Conservation (phyloP, 2,797 vertebrate species). For the Moxostoma hubbsi region DNA sequence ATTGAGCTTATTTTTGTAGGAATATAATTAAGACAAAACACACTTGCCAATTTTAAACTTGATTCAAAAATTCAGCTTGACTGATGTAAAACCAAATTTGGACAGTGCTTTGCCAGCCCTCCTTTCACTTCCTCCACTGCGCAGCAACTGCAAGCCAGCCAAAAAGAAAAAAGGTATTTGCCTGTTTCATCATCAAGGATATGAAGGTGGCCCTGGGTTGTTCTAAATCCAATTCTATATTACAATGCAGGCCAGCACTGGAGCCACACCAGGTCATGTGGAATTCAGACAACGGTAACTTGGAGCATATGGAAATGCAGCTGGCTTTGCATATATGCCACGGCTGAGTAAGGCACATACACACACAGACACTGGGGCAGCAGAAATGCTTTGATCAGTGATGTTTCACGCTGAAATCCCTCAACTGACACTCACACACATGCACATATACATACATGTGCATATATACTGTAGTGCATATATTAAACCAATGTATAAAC, state of each 20-base stretch:
- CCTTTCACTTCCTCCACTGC: conserved; percentile 26
- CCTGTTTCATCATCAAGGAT: conserved; percentile 37
- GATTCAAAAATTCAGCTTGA: conserved; percentile 11
- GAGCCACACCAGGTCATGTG: conserved; percentile 44
- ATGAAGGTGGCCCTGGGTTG: conserved; percentile 22
- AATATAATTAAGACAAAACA: conserved; percentile 5
- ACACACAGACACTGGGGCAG: conserved; percentile 31
- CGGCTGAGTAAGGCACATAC: conserved; percentile 47
- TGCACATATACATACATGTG: conserved; percentile 35
- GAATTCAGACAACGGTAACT: conserved; percentile 49
- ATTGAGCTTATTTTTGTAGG: neutral
- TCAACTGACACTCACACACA: conserved; percentile 15
- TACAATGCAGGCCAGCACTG: conserved; percentile 34
- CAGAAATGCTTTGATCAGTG: conserved; percentile 47
- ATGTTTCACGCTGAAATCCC: conserved; percentile 27
- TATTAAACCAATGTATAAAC: no score
- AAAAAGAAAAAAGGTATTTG: conserved; percentile 27
- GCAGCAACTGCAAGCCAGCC: conserved; percentile 32
- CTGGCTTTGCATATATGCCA: conserved; percentile 68
- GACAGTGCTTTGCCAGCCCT: conserved; percentile 27
- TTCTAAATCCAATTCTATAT: conserved; percentile 33
- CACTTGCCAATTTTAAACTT: neutral
- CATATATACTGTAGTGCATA: neutral
- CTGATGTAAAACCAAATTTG: conserved; percentile 32
- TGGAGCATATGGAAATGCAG: conserved; percentile 66